These are phyloP conservation scores for Xiphias gladius DNA, from an alignment of 2,113 vertebrate genomes.

Conservation along the genomic window DNA sequence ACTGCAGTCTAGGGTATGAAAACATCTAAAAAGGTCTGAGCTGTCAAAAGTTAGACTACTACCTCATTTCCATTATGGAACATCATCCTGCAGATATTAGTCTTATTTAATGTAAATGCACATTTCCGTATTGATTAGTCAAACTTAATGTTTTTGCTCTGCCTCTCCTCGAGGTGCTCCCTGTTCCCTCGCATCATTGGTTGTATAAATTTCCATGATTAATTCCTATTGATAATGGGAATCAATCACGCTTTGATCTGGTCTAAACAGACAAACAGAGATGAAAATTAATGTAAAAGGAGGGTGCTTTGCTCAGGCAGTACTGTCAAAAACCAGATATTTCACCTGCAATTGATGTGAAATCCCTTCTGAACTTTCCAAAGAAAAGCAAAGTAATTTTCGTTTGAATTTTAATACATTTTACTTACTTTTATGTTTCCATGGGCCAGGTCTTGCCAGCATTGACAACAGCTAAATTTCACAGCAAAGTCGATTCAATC, in stretches of 20 bases:
- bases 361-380: not conserved
- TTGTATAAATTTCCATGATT: slow-evolving; percentile 5
- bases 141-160: slow-evolving; percentile 10
- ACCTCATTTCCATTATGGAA: slow-evolving; percentile 12
- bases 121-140: slow-evolving; percentile 33
- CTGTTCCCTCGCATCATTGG: not conserved
- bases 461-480: not conserved
- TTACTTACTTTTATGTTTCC: not conserved
- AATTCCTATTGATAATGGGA: slow-evolving; percentile 42
- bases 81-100: not conserved
- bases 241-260: slow-evolving; percentile 41
- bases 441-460: not conserved
- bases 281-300: slow-evolving; percentile 26
- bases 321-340: not conserved
- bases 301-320: not conserved
- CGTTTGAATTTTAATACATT: not conserved
- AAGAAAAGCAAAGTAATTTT: not conserved
- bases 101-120: slow-evolving; percentile 18
- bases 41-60: slow-evolving; percentile 29
- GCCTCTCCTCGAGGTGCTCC: not conserved
- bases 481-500: not conserved
- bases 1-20: slow-evolving; percentile 1
- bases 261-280: slow-evolving; percentile 23
- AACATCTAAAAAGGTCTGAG: slow-evolving; percentile 25
- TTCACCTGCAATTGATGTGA: slow-evolving; percentile 7